Conservation (phyloP, 2,797 vertebrate species). For the Sebastes hubbsi region DNA sequence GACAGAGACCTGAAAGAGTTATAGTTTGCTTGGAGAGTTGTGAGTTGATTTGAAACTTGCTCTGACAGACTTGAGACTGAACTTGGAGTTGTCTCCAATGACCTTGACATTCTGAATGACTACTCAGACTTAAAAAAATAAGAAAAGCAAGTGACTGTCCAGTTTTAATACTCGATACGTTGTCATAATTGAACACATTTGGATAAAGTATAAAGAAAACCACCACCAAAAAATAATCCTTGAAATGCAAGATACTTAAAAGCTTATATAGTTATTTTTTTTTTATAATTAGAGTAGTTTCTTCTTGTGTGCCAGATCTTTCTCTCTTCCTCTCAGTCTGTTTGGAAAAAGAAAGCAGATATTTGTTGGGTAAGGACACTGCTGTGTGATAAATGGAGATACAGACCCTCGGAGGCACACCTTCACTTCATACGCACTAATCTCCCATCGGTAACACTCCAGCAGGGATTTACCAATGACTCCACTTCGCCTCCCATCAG, state of each 20-base stretch:
- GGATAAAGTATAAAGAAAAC: neutral
- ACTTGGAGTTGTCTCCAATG: neutral
- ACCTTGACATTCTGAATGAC: neutral
- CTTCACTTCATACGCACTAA: constrained; percentile 12
- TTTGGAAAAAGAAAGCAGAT: neutral
- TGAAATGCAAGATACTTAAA: neutral
- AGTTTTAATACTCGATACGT: neutral
- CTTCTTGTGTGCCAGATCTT: neutral
- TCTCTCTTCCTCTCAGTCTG: neutral
- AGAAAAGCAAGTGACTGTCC: neutral
- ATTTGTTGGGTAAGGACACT: neutral
- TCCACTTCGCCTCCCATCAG: constrained; percentile 13
- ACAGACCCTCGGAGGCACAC: neutral
- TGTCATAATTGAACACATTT: neutral
- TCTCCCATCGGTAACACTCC: constrained; percentile 14
- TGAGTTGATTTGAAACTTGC: too few relatives aligned
- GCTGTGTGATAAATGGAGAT: constrained; percentile 17
- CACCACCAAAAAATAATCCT: neutral
- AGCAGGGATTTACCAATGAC: constrained; percentile 8
- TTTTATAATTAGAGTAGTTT: neutral
- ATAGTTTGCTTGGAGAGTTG: too few relatives aligned
- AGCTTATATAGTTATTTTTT: neutral
- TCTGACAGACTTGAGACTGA: neutral
- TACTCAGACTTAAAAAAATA: neutral
- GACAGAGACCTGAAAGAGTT: too few relatives aligned